phyloP scores from a whole-genome alignment of 2,888 invertebrate genomes.

The Drosophila meridiana region DNA sequence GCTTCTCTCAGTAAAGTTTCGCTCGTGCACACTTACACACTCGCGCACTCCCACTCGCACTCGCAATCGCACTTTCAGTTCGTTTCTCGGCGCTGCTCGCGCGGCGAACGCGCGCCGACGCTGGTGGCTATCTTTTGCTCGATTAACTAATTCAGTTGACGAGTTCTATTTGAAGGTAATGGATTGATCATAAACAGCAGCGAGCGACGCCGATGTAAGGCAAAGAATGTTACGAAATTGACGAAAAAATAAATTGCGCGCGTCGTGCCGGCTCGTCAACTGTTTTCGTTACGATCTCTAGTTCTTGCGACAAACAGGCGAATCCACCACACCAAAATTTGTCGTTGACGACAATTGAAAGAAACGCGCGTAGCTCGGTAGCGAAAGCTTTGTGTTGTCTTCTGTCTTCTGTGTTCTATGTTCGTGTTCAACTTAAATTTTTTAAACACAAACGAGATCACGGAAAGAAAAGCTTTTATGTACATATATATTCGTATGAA shows the following conservation, averaged over 20 bases:
- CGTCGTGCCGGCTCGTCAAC: conserved; percentile 52
- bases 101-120: conserved; percentile 44
- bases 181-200: conserved; percentile 60
- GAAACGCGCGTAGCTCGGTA: conserved; percentile 47
- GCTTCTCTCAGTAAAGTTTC: conserved; percentile 28
- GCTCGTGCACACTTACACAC: conserved; percentile 18
- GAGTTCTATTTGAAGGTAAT: conserved; percentile 82
- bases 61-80: conserved; percentile 19
- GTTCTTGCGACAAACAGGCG: neutral
- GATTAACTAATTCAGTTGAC: conserved; percentile 83
- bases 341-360: conserved; percentile 21
- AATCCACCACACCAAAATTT: neutral
- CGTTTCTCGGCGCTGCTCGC: conserved; percentile 24
- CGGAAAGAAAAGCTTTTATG: conserved; percentile 9
- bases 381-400: conserved; percentile 24
- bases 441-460: conserved; percentile 19
- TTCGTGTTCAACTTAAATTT: conserved; percentile 46
- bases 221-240: conserved; percentile 16
- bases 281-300: conserved; percentile 51
- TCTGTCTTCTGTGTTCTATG: neutral
- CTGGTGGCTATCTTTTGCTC: conserved; percentile 75
- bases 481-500: neutral
- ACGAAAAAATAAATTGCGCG: conserved; percentile 9
- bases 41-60: conserved; percentile 3
- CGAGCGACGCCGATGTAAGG: neutral